These are phyloP conservation scores for Brachypteracias leptosomus DNA, from an alignment of 2,113 vertebrate species.

Conservation along the genomic window DNA sequence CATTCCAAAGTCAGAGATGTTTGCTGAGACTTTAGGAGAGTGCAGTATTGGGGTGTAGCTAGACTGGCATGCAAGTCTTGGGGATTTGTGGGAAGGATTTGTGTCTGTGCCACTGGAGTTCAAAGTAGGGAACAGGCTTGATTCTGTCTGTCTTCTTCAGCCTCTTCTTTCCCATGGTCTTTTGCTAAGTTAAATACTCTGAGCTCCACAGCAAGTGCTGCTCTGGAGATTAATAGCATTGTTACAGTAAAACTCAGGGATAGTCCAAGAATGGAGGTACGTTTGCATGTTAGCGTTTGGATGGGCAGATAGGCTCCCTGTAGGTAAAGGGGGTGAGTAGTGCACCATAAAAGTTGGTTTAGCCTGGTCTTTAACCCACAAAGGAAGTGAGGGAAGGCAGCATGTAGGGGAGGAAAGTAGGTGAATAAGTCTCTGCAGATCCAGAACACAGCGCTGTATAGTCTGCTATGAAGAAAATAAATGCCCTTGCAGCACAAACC, in stretches of 20 bases:
- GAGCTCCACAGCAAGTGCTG: neutral
- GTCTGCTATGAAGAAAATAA: neutral
- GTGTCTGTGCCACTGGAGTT: neutral
- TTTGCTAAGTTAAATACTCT: neutral
- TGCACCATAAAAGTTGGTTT: neutral
- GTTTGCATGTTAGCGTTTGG: neutral
- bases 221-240: neutral
- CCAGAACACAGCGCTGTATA: fast-evolving
- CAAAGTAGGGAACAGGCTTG: neutral
- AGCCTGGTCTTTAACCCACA: neutral
- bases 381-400: neutral
- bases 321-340: neutral
- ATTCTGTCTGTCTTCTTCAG: neutral
- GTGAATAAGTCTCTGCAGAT: neutral
- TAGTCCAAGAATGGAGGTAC: neutral
- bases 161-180: neutral
- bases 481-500: neutral
- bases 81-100: neutral
- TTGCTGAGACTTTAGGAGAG: neutral
- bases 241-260: fast-evolving
- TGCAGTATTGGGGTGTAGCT: no score
- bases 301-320: neutral
- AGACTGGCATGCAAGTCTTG: neutral
- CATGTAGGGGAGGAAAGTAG: neutral
- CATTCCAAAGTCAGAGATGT: neutral